These are phyloP conservation scores for Leucophenga montana DNA, from an alignment of 2,888 invertebrate genomes.

Conservation along the genomic window DNA sequence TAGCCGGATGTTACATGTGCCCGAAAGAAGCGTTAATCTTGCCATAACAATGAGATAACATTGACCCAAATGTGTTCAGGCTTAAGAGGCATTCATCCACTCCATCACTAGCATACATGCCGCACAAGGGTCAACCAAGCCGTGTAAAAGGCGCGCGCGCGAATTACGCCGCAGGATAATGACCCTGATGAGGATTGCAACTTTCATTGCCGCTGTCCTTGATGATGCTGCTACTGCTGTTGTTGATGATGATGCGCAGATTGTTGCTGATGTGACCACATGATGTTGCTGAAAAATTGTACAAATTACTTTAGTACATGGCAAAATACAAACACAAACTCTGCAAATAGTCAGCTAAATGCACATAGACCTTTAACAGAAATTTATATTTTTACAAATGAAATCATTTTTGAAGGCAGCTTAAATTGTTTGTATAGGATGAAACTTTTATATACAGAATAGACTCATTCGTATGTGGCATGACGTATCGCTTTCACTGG, in stretches of 20 bases:
- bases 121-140: constrained; percentile 19
- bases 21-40: not conserved
- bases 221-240: constrained; percentile 39
- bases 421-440: constrained; percentile 54
- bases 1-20: not conserved
- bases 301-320: constrained; percentile 59
- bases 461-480: not conserved
- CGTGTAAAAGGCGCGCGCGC: not conserved
- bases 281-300: constrained; percentile 66
- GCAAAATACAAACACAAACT: not conserved
- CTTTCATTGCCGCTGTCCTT: constrained; percentile 37
- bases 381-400: constrained; percentile 49
- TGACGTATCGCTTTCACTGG: not conserved
- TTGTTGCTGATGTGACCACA: constrained; percentile 45
- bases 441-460: not conserved
- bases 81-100: constrained; percentile 45
- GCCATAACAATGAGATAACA: not conserved
- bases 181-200: constrained; percentile 58
- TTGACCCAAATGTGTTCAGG: constrained; percentile 49
- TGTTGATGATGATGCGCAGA: constrained; percentile 34
- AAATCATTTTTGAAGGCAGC: constrained; percentile 50
- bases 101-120: not conserved
- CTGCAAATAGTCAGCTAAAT: not conserved
- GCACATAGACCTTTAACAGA: constrained; percentile 24
- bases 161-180: constrained; percentile 52